Evolutionary conservation across 2,797 vertebrate species (phyloP).

Genomic region (Falco naumanni): DNA sequence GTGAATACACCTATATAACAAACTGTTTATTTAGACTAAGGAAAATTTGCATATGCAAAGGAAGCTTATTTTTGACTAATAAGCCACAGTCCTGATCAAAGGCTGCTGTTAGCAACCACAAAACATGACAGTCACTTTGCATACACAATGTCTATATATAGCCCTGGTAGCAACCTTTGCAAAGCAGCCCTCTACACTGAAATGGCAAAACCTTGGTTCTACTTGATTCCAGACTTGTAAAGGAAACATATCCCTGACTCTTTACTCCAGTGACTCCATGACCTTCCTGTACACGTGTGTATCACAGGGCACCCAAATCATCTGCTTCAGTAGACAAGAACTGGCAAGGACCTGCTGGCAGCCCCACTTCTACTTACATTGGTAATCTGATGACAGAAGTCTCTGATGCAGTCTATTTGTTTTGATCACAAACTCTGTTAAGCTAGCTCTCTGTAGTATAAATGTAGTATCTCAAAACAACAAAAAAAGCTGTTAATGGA

Average conservation of each 20-base stretch:
- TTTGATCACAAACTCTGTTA: background rate
- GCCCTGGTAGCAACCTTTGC: background rate
- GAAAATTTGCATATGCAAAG: background rate
- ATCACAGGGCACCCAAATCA: background rate
- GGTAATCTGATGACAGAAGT: no score
- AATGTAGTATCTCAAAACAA: background rate
- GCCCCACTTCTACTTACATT: background rate
- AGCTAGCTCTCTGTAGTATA: background rate
- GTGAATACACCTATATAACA: background rate
- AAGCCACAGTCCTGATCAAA: background rate
- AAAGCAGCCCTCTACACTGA: background rate
- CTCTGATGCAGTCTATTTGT: no score
- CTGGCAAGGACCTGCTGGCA: background rate
- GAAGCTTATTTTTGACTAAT: background rate
- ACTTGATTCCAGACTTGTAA: background rate
- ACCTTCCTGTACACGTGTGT: fast-evolving
- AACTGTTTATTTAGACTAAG: background rate
- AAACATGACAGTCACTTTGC: background rate
- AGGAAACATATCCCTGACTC: background rate
- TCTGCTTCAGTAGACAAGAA: background rate
- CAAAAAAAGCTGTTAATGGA: background rate
- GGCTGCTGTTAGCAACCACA: background rate
- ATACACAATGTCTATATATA: background rate
- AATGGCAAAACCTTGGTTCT: background rate
- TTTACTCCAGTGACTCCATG: background rate